Conservation (phyloP, 2,113 vertebrate species). For the Labeo catla region DNA sequence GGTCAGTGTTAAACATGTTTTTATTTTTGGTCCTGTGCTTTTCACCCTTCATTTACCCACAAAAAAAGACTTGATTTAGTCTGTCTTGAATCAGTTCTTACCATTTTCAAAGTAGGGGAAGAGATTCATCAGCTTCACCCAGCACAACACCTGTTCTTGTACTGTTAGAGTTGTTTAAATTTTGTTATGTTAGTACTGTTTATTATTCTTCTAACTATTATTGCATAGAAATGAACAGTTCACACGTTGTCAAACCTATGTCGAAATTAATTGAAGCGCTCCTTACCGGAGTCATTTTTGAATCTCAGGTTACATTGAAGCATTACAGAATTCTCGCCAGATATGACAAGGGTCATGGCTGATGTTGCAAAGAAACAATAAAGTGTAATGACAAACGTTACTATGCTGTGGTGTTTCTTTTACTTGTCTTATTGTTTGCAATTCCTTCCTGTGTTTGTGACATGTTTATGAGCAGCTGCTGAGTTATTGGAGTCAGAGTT, state of each 20-base stretch:
- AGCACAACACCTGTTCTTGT: conserved; percentile 61
- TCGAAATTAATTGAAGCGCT: conserved; percentile 68
- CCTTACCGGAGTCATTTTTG: conserved; percentile 72
- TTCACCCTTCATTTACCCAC: conserved; percentile 10
- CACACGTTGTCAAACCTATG: conserved; percentile 65
- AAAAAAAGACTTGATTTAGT: not conserved
- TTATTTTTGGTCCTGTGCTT: conserved; percentile 62
- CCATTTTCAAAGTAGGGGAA: conserved; percentile 49
- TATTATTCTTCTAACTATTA: conserved; percentile 52
- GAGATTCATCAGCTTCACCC: conserved; percentile 59
- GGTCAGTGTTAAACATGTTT: conserved; percentile 71
- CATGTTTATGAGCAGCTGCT: not conserved
- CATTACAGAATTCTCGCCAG: conserved; percentile 75
- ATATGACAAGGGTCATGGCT: conserved; percentile 71
- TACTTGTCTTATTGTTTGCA: not conserved
- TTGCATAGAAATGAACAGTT: conserved; percentile 29
- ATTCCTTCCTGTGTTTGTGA: conserved; percentile 5
- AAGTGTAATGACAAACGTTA: conserved; percentile 73
- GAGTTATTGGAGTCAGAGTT: not conserved
- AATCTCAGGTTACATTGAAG: conserved; percentile 82
- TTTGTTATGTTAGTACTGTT: conserved; percentile 52
- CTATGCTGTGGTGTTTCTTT: conserved; percentile 65
- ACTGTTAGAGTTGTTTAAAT: conserved; percentile 28
- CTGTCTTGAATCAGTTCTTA: not conserved
- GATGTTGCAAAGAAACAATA: conserved; percentile 74